phyloP scores from a whole-genome alignment of 2,113 vertebrate species.

The Brachyistius frenatus region DNA sequence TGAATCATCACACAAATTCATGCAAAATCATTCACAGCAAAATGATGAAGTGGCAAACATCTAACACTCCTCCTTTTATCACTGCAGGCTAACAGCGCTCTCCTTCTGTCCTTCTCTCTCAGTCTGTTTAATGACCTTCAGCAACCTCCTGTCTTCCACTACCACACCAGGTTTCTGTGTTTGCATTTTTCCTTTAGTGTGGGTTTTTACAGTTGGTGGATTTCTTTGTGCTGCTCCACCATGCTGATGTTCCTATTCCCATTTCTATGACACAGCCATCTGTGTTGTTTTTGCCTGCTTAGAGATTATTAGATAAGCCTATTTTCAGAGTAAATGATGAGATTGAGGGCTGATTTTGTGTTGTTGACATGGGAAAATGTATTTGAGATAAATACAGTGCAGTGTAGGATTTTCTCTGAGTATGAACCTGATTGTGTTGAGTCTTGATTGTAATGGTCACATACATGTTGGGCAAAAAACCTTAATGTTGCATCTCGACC shows the following conservation, averaged over 20 bases:
- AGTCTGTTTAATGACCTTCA: conserved; percentile 51
- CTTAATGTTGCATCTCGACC: background rate
- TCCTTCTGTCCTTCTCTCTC: conserved; percentile 51
- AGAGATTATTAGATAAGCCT: background rate
- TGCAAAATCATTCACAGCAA: conserved; percentile 80
- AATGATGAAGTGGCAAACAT: conserved; percentile 67
- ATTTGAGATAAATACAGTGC: background rate
- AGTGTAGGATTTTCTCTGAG: background rate
- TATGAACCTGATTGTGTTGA: conserved; percentile 15
- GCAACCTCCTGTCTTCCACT: conserved; percentile 30
- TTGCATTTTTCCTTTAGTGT: conserved; percentile 16
- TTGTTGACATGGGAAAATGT: background rate
- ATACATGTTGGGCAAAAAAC: background rate
- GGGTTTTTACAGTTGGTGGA: background rate
- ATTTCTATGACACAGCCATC: background rate
- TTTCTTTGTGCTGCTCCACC: conserved; percentile 11
- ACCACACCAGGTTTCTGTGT: conserved; percentile 1
- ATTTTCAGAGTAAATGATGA: background rate
- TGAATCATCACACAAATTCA: conserved; percentile 79
- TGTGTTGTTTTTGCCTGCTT: conserved; percentile 6
- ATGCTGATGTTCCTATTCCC: conserved; percentile 19
- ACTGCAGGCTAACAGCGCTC: conserved; percentile 67
- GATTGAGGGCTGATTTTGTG: background rate
- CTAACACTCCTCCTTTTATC: conserved; percentile 67
- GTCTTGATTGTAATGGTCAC: background rate